A percentile compares a stretch with the other conserved stretches of the same genome.
phyloP scores from a whole-genome alignment of 1,140 invertebrate species.

The Polypedilum pembai region DNA sequence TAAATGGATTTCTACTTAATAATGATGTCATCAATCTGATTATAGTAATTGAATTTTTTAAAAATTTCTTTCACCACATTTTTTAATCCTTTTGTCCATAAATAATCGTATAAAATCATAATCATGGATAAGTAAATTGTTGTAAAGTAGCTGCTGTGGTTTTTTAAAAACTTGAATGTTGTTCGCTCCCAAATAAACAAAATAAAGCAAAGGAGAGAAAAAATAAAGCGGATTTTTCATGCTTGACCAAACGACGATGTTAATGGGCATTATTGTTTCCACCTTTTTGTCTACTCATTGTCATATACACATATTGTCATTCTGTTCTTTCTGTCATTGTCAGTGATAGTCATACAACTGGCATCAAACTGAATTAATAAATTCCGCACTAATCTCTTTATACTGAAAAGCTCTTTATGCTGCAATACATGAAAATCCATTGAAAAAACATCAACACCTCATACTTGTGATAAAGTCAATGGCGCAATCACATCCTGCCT shows the following conservation, averaged over 20 bases:
- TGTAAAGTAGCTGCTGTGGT: conserved; percentile 11
- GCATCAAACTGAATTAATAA: conserved; percentile 24
- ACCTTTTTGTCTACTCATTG: not conserved
- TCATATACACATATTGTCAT: too few species aligned
- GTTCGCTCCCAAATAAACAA: not conserved
- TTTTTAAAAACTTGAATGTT: not conserved
- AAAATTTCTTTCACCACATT: too few species aligned
- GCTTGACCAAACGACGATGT: not conserved
- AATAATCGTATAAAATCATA: conserved; percentile 22
- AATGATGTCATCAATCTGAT: too few species aligned
- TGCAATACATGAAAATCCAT: conserved; percentile 16
- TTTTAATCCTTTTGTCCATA: too few species aligned
- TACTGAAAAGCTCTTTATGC: conserved; percentile 9
- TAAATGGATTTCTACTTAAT: too few species aligned
- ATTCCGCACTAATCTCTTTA: conserved; percentile 20
- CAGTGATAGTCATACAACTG: not conserved
- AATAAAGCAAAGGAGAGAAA: not conserved
- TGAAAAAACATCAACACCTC: conserved; percentile 23
- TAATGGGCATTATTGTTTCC: not conserved
- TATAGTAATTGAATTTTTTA: too few species aligned
- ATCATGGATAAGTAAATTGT: conserved; percentile 19
- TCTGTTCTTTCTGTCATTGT: too few species aligned
- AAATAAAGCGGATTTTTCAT: conserved; percentile 22
- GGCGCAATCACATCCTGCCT: conserved; percentile 1
- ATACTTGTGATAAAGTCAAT: not conserved